A percentile compares a stretch with the other conserved stretches of the same genome.
phyloP scores from a whole-genome alignment of 2,888 invertebrate species.

The Leptodirus hochenwartii region DNA sequence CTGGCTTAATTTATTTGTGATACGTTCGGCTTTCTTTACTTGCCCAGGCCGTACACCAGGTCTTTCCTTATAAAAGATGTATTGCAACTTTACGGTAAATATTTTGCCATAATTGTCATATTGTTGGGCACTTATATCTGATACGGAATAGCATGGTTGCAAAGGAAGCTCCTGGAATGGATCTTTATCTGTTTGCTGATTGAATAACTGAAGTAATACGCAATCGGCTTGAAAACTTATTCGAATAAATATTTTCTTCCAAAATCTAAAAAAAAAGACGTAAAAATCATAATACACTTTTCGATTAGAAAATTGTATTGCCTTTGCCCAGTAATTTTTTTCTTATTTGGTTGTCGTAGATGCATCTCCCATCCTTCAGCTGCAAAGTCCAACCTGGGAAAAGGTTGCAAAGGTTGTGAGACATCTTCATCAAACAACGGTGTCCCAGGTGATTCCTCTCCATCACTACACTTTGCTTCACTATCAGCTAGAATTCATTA shows the following conservation, averaged over 20 bases:
- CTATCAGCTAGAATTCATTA: conserved; percentile 11
- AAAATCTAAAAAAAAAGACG: conserved; percentile 41
- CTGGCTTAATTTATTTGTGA: conserved; percentile 80
- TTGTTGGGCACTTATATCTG: conserved; percentile 89
- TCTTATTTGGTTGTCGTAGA: conserved; percentile 86
- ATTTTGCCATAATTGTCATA: conserved; percentile 99
- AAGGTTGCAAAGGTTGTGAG: conserved; percentile 80
- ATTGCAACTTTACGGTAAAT: conserved; percentile 92
- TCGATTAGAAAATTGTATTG: conserved; percentile 14
- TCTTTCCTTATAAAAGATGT: conserved; percentile 94
- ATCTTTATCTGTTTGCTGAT: conserved; percentile 68
- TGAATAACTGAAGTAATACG: conserved; percentile 72
- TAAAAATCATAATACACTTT: conserved; percentile 1
- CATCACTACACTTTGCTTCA: conserved; percentile 32
- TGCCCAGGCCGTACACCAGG: conserved; percentile 92
- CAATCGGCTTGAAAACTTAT: conserved; percentile 62
- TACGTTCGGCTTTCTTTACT: conserved; percentile 81
- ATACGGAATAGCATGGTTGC: conserved; percentile 88
- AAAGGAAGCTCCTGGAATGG: conserved; percentile 90
- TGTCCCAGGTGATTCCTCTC: conserved; percentile 74
- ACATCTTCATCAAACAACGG: conserved; percentile 89
- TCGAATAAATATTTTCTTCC: conserved; percentile 91
- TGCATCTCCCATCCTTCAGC: conserved; percentile 96
- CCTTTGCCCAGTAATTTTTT: conserved; percentile 85
- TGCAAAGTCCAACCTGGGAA: conserved; percentile 56